These are phyloP conservation scores for Gephyroberyx darwinii DNA, from an alignment of 2,797 vertebrate species.

Conservation along the genomic window DNA sequence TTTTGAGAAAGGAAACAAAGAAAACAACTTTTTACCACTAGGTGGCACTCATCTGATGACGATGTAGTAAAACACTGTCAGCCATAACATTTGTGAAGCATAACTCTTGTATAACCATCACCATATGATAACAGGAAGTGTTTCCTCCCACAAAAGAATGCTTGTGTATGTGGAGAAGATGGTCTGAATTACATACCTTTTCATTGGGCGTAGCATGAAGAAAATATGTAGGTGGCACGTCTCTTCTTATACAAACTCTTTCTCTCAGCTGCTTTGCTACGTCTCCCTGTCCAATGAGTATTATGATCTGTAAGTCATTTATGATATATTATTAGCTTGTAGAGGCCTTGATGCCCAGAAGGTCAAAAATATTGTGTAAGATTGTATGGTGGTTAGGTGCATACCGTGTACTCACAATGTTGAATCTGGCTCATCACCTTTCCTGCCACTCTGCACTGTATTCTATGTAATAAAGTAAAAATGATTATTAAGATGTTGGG, in stretches of 20 bases:
- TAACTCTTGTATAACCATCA: background rate
- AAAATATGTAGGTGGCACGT: conserved; percentile 25
- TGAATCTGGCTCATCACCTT: conserved; percentile 11
- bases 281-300: background rate
- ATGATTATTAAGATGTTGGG: conserved; percentile 9
- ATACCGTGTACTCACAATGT: background rate
- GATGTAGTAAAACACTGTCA: background rate
- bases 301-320: background rate
- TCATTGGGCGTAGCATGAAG: conserved; percentile 7
- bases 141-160: conserved; percentile 25
- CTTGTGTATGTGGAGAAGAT: conserved; percentile 14
- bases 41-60: conserved; percentile 36
- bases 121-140: conserved; percentile 39
- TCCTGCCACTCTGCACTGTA: conserved; percentile 23
- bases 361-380: background rate
- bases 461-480: conserved; percentile 32
- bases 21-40: conserved; percentile 39
- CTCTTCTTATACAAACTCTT: background rate
- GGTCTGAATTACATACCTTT: conserved; percentile 11
- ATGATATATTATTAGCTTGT: background rate
- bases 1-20: background rate
- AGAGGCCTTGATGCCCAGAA: no score
- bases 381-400: background rate
- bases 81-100: conserved; percentile 5
- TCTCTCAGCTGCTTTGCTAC: conserved; percentile 10